These are phyloP conservation scores for Pygoscelis antarcticus DNA, from an alignment of 2,113 vertebrate species.

Conservation along the genomic window DNA sequence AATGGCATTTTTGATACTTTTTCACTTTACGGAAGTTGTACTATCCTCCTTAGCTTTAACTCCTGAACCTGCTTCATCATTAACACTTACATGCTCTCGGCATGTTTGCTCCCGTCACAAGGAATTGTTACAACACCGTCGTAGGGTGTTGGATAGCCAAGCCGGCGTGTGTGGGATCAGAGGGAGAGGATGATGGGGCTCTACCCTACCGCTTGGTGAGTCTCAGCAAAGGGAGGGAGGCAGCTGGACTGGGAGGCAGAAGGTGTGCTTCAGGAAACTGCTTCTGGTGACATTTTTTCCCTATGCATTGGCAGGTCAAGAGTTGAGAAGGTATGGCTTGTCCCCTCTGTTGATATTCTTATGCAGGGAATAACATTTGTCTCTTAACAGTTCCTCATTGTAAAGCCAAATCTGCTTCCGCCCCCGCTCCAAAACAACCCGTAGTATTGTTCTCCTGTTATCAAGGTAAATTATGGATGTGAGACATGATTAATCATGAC, in stretches of 20 bases:
- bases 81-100: background rate
- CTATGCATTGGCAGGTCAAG: background rate
- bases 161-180: rapidly evolving
- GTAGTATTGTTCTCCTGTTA: background rate
- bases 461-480: background rate
- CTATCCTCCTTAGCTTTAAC: background rate
- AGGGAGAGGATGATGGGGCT: rapidly evolving
- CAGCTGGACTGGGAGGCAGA: background rate
- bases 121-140: background rate
- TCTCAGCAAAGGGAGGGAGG: background rate
- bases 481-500: background rate
- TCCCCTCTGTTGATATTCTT: background rate
- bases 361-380: background rate
- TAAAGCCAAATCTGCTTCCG: background rate
- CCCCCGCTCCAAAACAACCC: background rate
- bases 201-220: background rate
- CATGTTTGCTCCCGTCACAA: background rate
- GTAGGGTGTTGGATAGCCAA: too few relatives aligned
- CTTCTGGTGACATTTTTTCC: background rate
- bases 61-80: background rate
- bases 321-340: background rate
- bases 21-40: background rate
- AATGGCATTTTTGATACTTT: background rate
- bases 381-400: background rate
- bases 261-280: background rate